Base-by-base conservation (phyloP, 1,140 invertebrate species). In the Zaprionus inermis region DNA sequence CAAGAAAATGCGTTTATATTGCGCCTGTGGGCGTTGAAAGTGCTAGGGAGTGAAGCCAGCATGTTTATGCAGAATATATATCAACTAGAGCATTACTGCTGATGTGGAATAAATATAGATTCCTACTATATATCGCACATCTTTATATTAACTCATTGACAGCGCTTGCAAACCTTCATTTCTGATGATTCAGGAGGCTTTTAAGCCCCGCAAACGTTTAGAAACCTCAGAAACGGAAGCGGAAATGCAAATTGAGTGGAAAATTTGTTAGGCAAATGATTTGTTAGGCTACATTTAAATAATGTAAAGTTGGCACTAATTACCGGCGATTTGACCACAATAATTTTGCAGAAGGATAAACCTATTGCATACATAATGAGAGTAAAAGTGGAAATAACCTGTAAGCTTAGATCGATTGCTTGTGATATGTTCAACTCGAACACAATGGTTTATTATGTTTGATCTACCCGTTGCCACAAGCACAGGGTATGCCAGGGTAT, bases 261-360 rank as follows among this genome's bases (percentile, higher is more conserved):
- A 63, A 70, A 63, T 38, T 22, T 63, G 30, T 49, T 49, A 49
- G 44, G 34, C 18, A 72, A 57, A 72, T 66, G 34, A 71, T 58
- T 67, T 54, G 63, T 55, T 55, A 58, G 63, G n/a, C 64, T 38
- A 16, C 6, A 22, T 14, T 18, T 44, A 12, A 61, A 14, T 51
- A 51, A 49, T 28, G 3, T 2, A 9, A 52, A 34, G 44, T 22
- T 20, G 18, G 11, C 10, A 34, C 24, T 72, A 72, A 67, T 72
- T 72, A 46, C 63, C 46, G 16, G 20, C 22, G 14, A 67, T 67
- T 72, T 58, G 36, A 24, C 36, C 55, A 66, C 54, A 66, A 34
- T 18, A 36, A 49, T 65, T 16, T 57, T 22, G 52, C 24, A 12
- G 18, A 46, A 34, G 28, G 64, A 16, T 32, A 69, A 61, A 54